Evolutionary conservation across 2,797 vertebrate species (phyloP).

Genomic region (Enteromius mattozi): DNA sequence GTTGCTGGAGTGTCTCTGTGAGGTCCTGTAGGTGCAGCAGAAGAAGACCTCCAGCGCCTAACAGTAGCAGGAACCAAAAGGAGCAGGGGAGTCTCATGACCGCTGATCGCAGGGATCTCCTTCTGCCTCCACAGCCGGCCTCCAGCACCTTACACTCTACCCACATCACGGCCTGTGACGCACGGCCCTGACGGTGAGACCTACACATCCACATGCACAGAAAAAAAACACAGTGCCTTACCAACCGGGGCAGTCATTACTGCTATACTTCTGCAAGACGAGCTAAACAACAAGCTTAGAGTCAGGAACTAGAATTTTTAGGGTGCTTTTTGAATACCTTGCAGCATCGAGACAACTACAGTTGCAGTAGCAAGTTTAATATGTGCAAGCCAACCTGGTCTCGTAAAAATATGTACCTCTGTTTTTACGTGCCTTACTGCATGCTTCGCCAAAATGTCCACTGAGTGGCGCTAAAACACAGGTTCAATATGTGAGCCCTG

Average conservation of each 20-base stretch:
- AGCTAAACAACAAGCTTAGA: neutral
- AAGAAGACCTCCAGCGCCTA: conserved; percentile 88
- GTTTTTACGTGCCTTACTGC: too few species aligned
- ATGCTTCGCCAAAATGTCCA: too few species aligned
- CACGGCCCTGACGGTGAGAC: conserved; percentile 35
- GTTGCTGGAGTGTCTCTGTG: conserved; percentile 84
- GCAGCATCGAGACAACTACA: neutral
- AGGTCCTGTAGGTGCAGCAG: conserved; percentile 92
- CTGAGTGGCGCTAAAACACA: too few species aligned
- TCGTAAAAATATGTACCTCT: too few species aligned
- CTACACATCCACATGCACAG: conserved; percentile 40
- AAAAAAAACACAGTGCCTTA: conserved; percentile 11
- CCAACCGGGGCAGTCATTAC: neutral
- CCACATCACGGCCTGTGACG: conserved; percentile 48
- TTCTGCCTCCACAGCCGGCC: conserved; percentile 68
- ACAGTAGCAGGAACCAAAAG: conserved; percentile 92
- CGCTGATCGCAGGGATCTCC: conserved; percentile 56
- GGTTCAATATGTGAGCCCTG: too few species aligned
- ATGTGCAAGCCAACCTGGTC: neutral
- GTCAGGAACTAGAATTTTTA: conserved; percentile 2
- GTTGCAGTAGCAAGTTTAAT: neutral
- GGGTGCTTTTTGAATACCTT: neutral
- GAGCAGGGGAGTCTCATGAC: conserved; percentile 86
- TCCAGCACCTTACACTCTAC: conserved; percentile 65
- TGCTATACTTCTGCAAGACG: neutral